Evolutionary conservation across 2,888 invertebrate genomes (phyloP).

Genomic region (Pyrgus malvae): DNA sequence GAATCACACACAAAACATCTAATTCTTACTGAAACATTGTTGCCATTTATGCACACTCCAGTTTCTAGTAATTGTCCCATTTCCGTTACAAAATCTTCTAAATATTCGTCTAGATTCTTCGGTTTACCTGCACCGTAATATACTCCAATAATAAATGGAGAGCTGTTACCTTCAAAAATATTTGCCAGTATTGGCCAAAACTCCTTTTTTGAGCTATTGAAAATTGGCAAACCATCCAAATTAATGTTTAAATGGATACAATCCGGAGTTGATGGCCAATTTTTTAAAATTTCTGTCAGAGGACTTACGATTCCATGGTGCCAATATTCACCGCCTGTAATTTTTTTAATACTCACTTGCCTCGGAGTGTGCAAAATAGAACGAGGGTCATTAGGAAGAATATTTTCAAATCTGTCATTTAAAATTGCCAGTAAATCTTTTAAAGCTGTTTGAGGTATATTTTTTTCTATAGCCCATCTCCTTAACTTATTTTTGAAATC

Average conservation of each 20-base stretch:
- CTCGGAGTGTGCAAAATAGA: background rate
- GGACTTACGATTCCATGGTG: slow-evolving; percentile 30
- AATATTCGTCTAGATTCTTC: background rate
- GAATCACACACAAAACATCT: slow-evolving; percentile 26
- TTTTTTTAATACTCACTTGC: background rate
- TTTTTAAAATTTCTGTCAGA: slow-evolving; percentile 16
- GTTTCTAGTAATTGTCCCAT: background rate
- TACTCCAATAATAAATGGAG: background rate
- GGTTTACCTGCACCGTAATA: background rate
- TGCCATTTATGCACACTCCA: background rate
- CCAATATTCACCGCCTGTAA: slow-evolving; percentile 32
- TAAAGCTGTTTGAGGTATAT: background rate
- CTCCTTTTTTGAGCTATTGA: background rate
- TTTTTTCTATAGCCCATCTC: background rate
- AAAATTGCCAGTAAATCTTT: background rate
- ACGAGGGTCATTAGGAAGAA: background rate
- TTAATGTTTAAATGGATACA: slow-evolving; percentile 25
- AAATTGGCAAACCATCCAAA: slow-evolving; percentile 26
- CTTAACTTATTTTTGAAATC: background rate
- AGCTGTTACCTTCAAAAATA: background rate
- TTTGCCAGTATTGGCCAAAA: background rate
- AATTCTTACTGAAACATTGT: background rate
- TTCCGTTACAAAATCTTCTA: slow-evolving; percentile 13
- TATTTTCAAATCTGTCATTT: background rate
- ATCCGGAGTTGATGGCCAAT: slow-evolving; percentile 1